Percentiles rank a stretch among this genome's conserved stretches.
phyloP scores from a whole-genome alignment of 2,888 invertebrate genomes.

The Tinea pellionella region DNA sequence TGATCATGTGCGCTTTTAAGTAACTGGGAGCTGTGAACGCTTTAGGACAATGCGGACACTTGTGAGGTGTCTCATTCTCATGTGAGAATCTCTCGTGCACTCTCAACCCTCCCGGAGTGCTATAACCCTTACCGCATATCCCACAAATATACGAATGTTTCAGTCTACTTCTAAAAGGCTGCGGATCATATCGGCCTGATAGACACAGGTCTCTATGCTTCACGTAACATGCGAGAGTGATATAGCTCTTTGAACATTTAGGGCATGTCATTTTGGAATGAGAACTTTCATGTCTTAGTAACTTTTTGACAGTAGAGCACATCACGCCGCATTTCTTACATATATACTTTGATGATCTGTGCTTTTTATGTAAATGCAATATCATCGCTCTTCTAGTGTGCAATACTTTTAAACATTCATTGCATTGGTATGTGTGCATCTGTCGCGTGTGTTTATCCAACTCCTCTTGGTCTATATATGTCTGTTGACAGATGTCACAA shows the following conservation, averaged over 20 bases:
- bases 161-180: conserved; percentile 42
- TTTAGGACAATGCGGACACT: conserved; percentile 46
- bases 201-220: conserved; percentile 49
- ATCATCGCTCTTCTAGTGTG: conserved; percentile 31
- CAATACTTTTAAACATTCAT: conserved; percentile 28
- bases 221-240: conserved; percentile 42
- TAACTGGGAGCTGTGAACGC: conserved; percentile 58
- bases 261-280: conserved; percentile 43
- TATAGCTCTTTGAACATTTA: conserved; percentile 49
- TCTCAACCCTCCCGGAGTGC: conserved; percentile 46
- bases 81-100: conserved; percentile 52
- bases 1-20: conserved; percentile 48
- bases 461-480: conserved; percentile 25
- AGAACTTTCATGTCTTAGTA: conserved; percentile 43
- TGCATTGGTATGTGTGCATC: conserved; percentile 24
- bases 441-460: conserved; percentile 26
- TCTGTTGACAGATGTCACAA: conserved; percentile 37
- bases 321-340: conserved; percentile 52
- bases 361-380: conserved; percentile 32
- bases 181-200: conserved; percentile 40
- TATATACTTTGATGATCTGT: conserved; percentile 26
- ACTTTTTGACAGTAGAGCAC: conserved; percentile 35
- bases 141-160: conserved; percentile 37
- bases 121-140: conserved; percentile 48
- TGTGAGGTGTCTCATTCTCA: conserved; percentile 47